phyloP scores from a whole-genome alignment of 2,797 vertebrate species.

The Hirundo rustica region DNA sequence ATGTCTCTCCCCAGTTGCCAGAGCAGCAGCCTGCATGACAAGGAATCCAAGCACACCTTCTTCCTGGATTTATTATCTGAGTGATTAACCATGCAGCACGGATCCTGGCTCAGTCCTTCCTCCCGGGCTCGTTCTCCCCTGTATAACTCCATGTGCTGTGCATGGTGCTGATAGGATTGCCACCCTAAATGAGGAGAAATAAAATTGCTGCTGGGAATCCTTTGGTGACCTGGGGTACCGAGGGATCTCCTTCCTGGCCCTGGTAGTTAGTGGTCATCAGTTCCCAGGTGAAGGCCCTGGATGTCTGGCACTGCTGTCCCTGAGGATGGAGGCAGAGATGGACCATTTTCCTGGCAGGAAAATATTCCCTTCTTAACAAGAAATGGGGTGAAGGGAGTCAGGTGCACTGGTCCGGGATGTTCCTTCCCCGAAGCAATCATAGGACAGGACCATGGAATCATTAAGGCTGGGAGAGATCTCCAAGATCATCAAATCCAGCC shows the following conservation, averaged over 20 bases:
- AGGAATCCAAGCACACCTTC: constrained; percentile 13
- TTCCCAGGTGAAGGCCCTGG: neutral
- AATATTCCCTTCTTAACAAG: neutral
- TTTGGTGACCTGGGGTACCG: neutral
- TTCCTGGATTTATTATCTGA: neutral
- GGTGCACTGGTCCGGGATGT: neutral
- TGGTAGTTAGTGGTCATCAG: neutral
- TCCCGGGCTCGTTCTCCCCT: neutral
- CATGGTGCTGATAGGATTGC: neutral
- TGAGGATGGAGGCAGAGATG: neutral
- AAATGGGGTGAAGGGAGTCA: neutral
- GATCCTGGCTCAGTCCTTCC: neutral
- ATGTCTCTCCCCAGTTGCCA: constrained; percentile 44
- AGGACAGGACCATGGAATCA: neutral
- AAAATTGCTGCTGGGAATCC: neutral
- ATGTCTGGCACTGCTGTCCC: neutral
- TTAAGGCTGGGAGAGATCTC: neutral
- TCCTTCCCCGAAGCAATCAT: neutral
- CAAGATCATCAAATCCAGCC: neutral
- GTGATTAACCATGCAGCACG: neutral
- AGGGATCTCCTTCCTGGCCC: neutral
- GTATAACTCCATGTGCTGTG: accelerated
- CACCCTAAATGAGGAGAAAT: accelerated
- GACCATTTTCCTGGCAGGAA: neutral
- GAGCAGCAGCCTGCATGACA: neutral